Evolutionary conservation across 1,140 invertebrate genomes (phyloP), one percentile per base, ranked within the genome.

Genomic region (Drosophila kanapiae): DNA sequence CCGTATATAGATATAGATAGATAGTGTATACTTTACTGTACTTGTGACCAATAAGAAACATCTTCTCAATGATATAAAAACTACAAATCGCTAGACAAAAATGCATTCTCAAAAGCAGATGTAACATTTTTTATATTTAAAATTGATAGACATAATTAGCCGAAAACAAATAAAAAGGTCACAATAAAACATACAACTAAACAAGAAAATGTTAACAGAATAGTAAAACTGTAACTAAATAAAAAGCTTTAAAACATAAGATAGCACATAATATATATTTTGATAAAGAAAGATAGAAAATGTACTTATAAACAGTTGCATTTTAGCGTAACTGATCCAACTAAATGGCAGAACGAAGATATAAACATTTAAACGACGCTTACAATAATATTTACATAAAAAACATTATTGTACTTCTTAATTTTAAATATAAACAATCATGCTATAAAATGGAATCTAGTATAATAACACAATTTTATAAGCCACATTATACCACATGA

Each of bases 191-290:
- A 35, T 14, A 35, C 5, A 53, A 35, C 16, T 53, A 13, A 40
- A n/a, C 6, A 53, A 14, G 31, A 23, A 23, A 54, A 54, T 54
- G 33, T 27, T 63, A 62, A 83, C 59, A 78, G 54, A 86, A 65
- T 82, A 79, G 70, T 88, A 88, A 80, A 70, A 70, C 85, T 88
- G 80, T 78, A 87, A 88, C 84, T 88, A 87, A 88, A 88, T 88
- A 87, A 74, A 87, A 87, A 87, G 84, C 84, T 87, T 87, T 87
- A 87, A 87, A 84, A 80, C 54, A 88, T 88, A 87, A 87, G 85
- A 84, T 87, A 87, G 77, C 80, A 84, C 75, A 88, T 88, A 65
- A 88, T 87, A 87, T 87, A 87, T 87, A 88, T 87, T 87, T 87
- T 87, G 84, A 87, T 87, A 88, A 77, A 68, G 40, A 45, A 63